phyloP scores from a whole-genome alignment of 1,140 invertebrate species.

The Drosophila tsacasi region DNA sequence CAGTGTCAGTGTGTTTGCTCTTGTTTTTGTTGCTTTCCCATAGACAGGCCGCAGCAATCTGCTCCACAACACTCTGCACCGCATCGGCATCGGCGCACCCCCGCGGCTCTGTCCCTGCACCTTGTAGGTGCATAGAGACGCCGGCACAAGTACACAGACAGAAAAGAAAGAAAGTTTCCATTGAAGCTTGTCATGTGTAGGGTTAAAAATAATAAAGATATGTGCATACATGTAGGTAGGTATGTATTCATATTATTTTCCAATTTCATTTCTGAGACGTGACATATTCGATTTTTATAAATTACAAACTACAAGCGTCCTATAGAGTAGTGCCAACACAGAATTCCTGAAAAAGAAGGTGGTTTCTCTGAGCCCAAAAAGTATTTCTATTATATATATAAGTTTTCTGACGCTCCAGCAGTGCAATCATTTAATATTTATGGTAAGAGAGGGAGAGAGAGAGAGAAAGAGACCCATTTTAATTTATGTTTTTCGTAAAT shows the following conservation, averaged over 20 bases:
- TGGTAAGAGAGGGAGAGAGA: too few species aligned
- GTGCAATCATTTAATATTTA: too few species aligned
- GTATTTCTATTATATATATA: too few species aligned
- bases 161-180: background rate
- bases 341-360: background rate
- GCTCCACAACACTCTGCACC: constrained; percentile 19
- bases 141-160: constrained; percentile 11
- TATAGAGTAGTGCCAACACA: background rate
- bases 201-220: too few species aligned
- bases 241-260: too few species aligned
- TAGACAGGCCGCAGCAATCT: constrained; percentile 38
- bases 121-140: constrained; percentile 51
- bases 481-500: background rate
- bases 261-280: too few species aligned
- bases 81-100: constrained; percentile 2
- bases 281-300: too few species aligned
- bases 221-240: too few species aligned
- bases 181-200: background rate
- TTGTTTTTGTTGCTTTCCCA: constrained; percentile 32
- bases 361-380: background rate
- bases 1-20: constrained; percentile 23
- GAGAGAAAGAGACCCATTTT: too few species aligned
- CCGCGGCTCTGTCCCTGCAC: background rate
- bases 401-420: too few species aligned
- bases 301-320: too few species aligned